Percentiles rank a stretch among this genome's conserved stretches.
These are phyloP conservation scores for Melanostoma scalare DNA, from an alignment of 2,888 invertebrate species.

Conservation along the genomic window DNA sequence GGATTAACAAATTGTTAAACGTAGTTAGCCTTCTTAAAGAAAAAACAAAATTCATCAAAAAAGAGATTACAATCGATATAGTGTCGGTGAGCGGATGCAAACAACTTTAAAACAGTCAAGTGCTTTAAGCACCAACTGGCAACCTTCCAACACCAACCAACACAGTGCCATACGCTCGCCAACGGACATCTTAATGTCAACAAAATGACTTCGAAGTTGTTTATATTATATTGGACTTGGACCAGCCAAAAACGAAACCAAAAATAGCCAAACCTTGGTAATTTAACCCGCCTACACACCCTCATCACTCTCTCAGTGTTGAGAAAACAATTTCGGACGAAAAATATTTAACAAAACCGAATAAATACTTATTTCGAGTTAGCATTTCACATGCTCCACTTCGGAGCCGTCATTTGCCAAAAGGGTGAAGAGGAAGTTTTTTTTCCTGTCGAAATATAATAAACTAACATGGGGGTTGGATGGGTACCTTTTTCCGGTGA, in stretches of 20 bases:
- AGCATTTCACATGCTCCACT: conserved; percentile 34
- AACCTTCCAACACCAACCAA: background rate
- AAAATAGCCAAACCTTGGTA: conserved; percentile 18
- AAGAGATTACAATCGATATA: conserved; percentile 27
- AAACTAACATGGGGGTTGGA: conserved; percentile 35
- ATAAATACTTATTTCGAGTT: conserved; percentile 57
- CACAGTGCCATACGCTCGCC: background rate
- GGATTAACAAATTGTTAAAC: conserved; percentile 68
- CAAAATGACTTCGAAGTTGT: conserved; percentile 54
- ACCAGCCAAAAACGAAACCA: conserved; percentile 27
- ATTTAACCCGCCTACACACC: conserved; percentile 8
- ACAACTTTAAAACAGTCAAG: conserved; percentile 45
- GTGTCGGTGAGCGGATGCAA: conserved; percentile 2
- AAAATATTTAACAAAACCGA: conserved; percentile 72
- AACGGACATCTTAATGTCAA: conserved; percentile 57
- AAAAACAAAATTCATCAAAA: conserved; percentile 8
- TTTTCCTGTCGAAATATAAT: conserved; percentile 57
- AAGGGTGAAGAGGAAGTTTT: conserved; percentile 18
- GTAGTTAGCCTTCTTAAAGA: conserved; percentile 23
- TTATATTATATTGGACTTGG: conserved; percentile 36
- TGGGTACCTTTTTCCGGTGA: conserved; percentile 53
- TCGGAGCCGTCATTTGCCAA: conserved; percentile 2
- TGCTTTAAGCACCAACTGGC: conserved; percentile 6
- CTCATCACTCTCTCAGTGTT: conserved; percentile 21
- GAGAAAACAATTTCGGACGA: conserved; percentile 64